These are phyloP conservation scores for Caranx melampygus DNA, from an alignment of 2,113 vertebrate species.

Conservation along the genomic window DNA sequence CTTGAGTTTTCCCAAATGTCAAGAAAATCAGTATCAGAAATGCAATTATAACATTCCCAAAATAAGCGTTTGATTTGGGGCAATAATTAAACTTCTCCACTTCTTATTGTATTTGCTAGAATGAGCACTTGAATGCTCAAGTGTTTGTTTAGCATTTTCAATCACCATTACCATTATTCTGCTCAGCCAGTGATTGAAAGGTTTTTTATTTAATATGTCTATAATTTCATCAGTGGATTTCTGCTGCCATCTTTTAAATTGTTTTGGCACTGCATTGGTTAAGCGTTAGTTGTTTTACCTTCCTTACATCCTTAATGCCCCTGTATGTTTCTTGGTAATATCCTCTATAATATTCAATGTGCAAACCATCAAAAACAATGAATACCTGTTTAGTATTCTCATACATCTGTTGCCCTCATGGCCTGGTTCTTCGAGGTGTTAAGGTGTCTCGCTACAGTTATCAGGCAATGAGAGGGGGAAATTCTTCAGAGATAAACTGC, in stretches of 20 bases:
- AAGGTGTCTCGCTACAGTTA: constrained; percentile 51
- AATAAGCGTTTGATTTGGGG: constrained; percentile 43
- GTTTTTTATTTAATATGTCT: constrained; percentile 1
- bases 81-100: constrained; percentile 34
- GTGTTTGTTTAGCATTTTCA: constrained; percentile 67
- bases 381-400: constrained; percentile 62
- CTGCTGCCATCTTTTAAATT: constrained; percentile 36
- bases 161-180: constrained; percentile 61
- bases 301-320: constrained; percentile 57
- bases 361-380: constrained; percentile 63
- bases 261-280: constrained; percentile 20
- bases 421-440: constrained; percentile 49
- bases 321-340: constrained; percentile 41
- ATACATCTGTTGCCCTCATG: constrained; percentile 53
- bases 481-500: constrained; percentile 55
- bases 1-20: constrained; percentile 57
- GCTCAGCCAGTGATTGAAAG: constrained; percentile 68
- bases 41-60: constrained; percentile 50
- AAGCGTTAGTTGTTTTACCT: constrained; percentile 17
- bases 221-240: constrained; percentile 20
- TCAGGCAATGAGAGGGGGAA: constrained; percentile 55
- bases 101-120: constrained; percentile 57
- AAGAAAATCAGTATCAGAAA: constrained; percentile 49
- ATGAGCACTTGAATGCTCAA: constrained; percentile 62
- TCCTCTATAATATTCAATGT: constrained; percentile 35